These are phyloP conservation scores for Forbesichthys papilliferus DNA, from an alignment of 2,113 vertebrate species.

Conservation along the genomic window DNA sequence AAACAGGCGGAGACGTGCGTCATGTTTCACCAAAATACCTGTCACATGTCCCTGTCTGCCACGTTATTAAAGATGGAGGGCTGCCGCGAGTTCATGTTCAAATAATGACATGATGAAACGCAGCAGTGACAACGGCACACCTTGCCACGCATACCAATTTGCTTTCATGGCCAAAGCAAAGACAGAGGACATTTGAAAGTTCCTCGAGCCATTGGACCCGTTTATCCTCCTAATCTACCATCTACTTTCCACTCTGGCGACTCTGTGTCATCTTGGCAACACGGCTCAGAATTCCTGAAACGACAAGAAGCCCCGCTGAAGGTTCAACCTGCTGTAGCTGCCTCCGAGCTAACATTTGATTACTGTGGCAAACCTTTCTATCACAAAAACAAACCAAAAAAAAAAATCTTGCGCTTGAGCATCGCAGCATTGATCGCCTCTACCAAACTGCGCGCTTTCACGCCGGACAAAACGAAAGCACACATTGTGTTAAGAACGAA, in stretches of 20 bases:
- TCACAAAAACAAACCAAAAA: neutral
- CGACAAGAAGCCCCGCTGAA: constrained; percentile 26
- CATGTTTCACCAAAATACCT: constrained; percentile 62
- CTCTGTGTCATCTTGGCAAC: constrained; percentile 57
- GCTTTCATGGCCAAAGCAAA: constrained; percentile 66
- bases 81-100: constrained; percentile 47
- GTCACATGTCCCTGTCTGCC: constrained; percentile 55
- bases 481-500: constrained; percentile 7
- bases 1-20: constrained; percentile 55
- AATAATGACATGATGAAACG: constrained; percentile 71
- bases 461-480: neutral
- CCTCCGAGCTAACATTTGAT: constrained; percentile 8
- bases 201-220: constrained; percentile 63
- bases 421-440: constrained; percentile 11
- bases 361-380: neutral
- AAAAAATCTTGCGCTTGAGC: constrained; percentile 2
- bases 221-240: constrained; percentile 65
- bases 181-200: constrained; percentile 62
- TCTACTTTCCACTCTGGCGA: constrained; percentile 58
- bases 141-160: constrained; percentile 64
- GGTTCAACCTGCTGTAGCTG: constrained; percentile 23
- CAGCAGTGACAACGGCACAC: constrained; percentile 43
- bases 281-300: constrained; percentile 45
- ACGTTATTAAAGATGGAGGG: constrained; percentile 53
- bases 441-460: constrained; percentile 13